These are phyloP conservation scores for Acanthococcus lagerstroemiae DNA, from an alignment of 2,888 invertebrate species.

Conservation along the genomic window DNA sequence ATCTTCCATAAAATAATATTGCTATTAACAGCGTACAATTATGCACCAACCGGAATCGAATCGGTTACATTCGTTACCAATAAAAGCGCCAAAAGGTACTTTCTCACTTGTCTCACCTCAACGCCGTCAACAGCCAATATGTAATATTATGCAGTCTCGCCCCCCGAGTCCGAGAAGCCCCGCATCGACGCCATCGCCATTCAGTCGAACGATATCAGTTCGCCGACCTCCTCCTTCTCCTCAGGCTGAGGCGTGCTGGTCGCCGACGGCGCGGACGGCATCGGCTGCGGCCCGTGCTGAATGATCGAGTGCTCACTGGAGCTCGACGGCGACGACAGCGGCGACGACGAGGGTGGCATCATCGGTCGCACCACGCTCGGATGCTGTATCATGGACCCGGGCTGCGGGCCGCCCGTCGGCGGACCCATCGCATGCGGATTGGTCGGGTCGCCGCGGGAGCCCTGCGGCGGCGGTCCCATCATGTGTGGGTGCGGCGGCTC, in stretches of 20 bases:
- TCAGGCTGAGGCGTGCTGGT: conserved; percentile 26
- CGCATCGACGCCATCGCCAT: background rate
- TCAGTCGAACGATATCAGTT: conserved; percentile 28
- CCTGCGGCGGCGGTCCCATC: conserved; percentile 2
- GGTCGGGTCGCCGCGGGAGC: background rate
- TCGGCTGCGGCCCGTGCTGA: conserved; percentile 24
- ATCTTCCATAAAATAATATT: too few relatives aligned
- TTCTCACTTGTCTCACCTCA: background rate
- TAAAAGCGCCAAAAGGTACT: too few relatives aligned
- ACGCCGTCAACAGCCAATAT: too few relatives aligned
- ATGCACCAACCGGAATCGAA: too few relatives aligned
- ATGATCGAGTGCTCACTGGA: conserved; percentile 28
- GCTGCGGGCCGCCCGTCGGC: background rate
- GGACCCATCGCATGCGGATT: background rate
- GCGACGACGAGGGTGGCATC: conserved; percentile 25
- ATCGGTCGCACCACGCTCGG: conserved; percentile 3
- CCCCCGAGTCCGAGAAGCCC: background rate
- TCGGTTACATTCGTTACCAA: too few relatives aligned
- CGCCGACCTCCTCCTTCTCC: conserved; percentile 26
- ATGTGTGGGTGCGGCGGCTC: background rate
- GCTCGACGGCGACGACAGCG: conserved; percentile 29
- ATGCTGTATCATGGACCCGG: conserved; percentile 1
- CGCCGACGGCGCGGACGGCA: conserved; percentile 27
- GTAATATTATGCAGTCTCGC: background rate
- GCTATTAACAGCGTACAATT: too few relatives aligned